Base-by-base conservation (phyloP, 2,797 vertebrate species). In the Parotocinclus haroldoi region DNA sequence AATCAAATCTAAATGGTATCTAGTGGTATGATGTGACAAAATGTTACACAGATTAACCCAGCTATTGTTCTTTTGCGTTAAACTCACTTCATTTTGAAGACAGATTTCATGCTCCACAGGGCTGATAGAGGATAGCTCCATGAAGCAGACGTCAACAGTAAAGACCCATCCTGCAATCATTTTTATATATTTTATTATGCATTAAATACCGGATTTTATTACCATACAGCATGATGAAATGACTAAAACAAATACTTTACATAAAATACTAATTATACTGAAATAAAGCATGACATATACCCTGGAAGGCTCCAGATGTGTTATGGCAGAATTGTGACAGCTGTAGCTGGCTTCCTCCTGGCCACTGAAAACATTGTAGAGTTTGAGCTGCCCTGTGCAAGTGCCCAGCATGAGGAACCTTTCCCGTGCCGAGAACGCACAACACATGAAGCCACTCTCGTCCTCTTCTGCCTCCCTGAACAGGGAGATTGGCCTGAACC, bases 61-160 rank as follows among this genome's bases (percentile, higher is more conserved):
- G 16, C 2, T 7, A 18, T 13, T 36, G 38, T 40, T 45, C 1
- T 6, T 40, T 10, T 18, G 19, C 40, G 39, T 40, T 54, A 63
- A 7, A 92, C 95, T 84, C 89, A 99, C 97, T 99, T 99, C 93
- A 98, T 98, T 83, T 98, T 96, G 86, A 99, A 99, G 76, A 99
- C 96, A 9, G 96, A 98, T 79, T 98, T 98, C 97, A 99, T 99
- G 75, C 97, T 94, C 97, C 97, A 99, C 71, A 99, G 89, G 0
- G 95, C 96, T 79, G 96, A 99, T 58, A 98, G 85, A 48, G 97
- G 97, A 77, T 96, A 98, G 83, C 94, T 98, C 97, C 96, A 99
- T 0, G 95, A 98, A 72, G 97, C 94, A 14, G 97, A 99, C 0
- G 96, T 99, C 82, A 99, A 81, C 75, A 99, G 87, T 81, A 99